Conservation (phyloP, 2,888 invertebrate genomes). For the Dasypolia templi region DNA sequence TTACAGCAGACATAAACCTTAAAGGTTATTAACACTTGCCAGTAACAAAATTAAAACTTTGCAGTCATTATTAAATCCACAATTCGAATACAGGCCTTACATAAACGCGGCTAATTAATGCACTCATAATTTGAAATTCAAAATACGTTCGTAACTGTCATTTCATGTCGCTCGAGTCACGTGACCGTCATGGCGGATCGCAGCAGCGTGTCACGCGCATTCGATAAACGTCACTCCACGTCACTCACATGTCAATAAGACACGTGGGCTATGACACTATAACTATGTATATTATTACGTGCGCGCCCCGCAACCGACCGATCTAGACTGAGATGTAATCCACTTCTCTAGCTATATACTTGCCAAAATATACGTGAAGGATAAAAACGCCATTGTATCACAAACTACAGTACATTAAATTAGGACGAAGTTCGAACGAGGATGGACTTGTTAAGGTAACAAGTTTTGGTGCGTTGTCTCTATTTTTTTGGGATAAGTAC, state of each 20-base stretch:
- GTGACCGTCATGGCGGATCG: constrained; percentile 65
- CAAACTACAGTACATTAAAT: constrained; percentile 80
- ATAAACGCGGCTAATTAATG: constrained; percentile 55
- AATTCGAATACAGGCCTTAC: constrained; percentile 31
- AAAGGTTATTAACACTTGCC: constrained; percentile 22
- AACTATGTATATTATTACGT: constrained; percentile 78
- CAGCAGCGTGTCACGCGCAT: constrained; percentile 66
- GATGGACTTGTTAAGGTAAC: constrained; percentile 71
- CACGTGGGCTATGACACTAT: constrained; percentile 63
- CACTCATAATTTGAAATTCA: constrained; percentile 65
- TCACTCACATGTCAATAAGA: constrained; percentile 73
- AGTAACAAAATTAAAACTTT: constrained; percentile 29
- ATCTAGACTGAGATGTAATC: constrained; percentile 84
- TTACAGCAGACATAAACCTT: constrained; percentile 30
- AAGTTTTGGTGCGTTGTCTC: constrained; percentile 65
- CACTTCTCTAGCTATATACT: constrained; percentile 76
- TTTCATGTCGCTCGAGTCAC: constrained; percentile 67
- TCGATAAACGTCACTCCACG: constrained; percentile 68
- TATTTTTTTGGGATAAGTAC: constrained; percentile 62
- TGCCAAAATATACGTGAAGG: constrained; percentile 79
- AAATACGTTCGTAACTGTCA: constrained; percentile 68
- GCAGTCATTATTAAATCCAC: constrained; percentile 29
- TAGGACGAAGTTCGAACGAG: constrained; percentile 72
- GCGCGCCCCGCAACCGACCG: constrained; percentile 81
- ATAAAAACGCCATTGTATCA: constrained; percentile 81